phyloP scores from a whole-genome alignment of 2,888 invertebrate species.

The Nemoura dubitans region DNA sequence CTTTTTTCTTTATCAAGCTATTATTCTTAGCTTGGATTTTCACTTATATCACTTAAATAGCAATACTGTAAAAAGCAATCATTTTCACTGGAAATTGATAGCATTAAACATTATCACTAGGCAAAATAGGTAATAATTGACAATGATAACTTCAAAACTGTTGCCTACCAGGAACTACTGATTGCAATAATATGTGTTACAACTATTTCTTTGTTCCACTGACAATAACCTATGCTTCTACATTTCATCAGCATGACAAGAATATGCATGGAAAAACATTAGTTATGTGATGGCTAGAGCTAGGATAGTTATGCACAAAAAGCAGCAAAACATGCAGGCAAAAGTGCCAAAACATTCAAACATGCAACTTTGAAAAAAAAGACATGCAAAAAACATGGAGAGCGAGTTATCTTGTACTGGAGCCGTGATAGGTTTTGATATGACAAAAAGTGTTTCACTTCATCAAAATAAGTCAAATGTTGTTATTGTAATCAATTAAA shows the following conservation, averaged over 20 bases:
- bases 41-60: not conserved
- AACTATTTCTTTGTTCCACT: not conserved
- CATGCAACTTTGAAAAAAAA: too few relatives aligned
- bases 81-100: not conserved
- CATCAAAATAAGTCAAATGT: too few relatives aligned
- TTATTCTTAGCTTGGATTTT: not conserved
- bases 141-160: not conserved
- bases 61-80: not conserved
- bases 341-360: too few relatives aligned
- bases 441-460: too few relatives aligned
- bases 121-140: not conserved
- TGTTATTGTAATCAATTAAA: too few relatives aligned
- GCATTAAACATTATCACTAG: not conserved
- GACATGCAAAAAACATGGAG: too few relatives aligned
- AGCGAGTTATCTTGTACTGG: too few relatives aligned
- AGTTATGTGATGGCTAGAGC: too few relatives aligned
- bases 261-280: not conserved
- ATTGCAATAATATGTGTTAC: not conserved
- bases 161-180: not conserved
- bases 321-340: too few relatives aligned
- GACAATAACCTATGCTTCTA: not conserved
- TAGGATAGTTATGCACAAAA: too few relatives aligned
- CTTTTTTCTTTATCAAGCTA: not conserved
- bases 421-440: too few relatives aligned
- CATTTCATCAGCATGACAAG: not conserved